phyloP scores from a whole-genome alignment of 2,888 invertebrate species.

The Caenorhabditis panamensis region DNA sequence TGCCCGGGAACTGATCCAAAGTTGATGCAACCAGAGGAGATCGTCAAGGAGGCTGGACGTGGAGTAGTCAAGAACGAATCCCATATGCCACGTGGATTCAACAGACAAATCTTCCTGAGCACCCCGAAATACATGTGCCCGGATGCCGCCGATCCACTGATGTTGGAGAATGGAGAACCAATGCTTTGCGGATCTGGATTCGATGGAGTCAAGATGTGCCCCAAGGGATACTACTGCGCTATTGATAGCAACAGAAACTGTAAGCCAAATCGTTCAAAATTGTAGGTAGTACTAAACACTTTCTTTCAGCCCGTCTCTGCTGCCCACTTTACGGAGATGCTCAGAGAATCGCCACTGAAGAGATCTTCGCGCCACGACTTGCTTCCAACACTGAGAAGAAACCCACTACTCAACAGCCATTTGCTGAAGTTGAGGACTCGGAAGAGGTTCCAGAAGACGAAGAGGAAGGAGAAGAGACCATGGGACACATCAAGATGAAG shows the following conservation, averaged over 20 bases:
- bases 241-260: conserved; percentile 74
- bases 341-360: conserved; percentile 73
- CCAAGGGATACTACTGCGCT: conserved; percentile 80
- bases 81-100: conserved; percentile 68
- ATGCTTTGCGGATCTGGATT: conserved; percentile 79
- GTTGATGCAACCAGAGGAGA: conserved; percentile 59
- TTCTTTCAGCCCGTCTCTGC: conserved; percentile 73
- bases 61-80: conserved; percentile 62
- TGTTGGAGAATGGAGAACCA: conserved; percentile 65
- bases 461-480: conserved; percentile 48
- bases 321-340: conserved; percentile 76
- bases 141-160: conserved; percentile 73
- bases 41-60: conserved; percentile 48
- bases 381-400: conserved; percentile 37
- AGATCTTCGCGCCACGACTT: conserved; percentile 69
- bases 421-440: conserved; percentile 33
- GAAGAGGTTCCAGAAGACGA: too few relatives aligned
- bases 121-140: conserved; percentile 73
- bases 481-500: conserved; percentile 63
- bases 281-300: background rate
- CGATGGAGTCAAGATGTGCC: conserved; percentile 80
- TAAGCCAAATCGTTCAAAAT: conserved; percentile 22
- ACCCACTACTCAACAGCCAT: conserved; percentile 12
- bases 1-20: conserved; percentile 73
- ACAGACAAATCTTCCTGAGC: conserved; percentile 65